Base-by-base conservation (phyloP, 37 sponge, comb jelly and placozoan genomes). In the Tethya wilhelma region DNA sequence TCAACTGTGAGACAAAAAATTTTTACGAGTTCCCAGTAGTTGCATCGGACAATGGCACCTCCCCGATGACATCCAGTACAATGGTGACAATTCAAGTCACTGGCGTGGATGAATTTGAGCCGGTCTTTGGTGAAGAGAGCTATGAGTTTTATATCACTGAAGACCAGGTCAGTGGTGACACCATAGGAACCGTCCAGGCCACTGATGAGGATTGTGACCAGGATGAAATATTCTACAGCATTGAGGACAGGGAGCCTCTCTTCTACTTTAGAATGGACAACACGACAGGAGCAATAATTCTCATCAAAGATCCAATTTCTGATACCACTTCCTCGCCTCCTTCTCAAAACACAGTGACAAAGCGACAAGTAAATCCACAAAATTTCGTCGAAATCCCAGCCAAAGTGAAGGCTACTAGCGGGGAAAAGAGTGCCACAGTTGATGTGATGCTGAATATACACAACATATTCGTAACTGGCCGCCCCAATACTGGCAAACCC, bases 31-130 rank as follows among this genome's bases (percentile, higher is more conserved):
- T 91, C 32, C 37, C 12, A 53, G 69, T 87, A 9, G 49, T 67
- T 36, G 92, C 79, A 20, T 19, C 59, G 23, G 84, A 87, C 56
- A 29, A 22, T 30, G 79, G 75, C 36, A 43, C 1, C 19, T 62
- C 73, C 1, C 25, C 29, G 3, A 19, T 26, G 28, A 41, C 33
- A 22, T 6, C 72, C 26, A 62, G 73, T 77, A 72, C 43, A 8
- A 4, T 5, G 0, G 79, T 82, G 0, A 45, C 43, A 9, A 39
- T 89, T 53, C 17, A 11, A 1, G 69, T 89, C 14, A 36, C 41
- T 55, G 89, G 49, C 38, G 89, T 63, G 22, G 73, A 89, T 71
- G 89, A 89, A 66, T n/a, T 38, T 64, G 56, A 36, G 0, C 89
- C 89, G 0, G 28, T 0, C 25, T 83, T 89, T 17, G 9, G 0